Evolutionary conservation across 2,888 invertebrate genomes (phyloP), one percentile per base, ranked within the genome.

Genomic region (Tetranychus truncatus): DNA sequence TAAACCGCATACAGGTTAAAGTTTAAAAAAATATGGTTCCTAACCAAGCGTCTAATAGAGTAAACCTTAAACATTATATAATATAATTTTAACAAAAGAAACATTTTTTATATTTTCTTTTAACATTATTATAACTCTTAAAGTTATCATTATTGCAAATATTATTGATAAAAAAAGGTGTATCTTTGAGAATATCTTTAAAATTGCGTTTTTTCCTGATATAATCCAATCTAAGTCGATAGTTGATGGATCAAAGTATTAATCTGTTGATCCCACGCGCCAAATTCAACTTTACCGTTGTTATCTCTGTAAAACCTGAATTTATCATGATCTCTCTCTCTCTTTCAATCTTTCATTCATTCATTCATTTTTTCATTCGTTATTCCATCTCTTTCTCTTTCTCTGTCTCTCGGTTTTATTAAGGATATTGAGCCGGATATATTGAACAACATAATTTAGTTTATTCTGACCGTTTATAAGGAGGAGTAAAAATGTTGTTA

Each of bases 101-200:
- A 34, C 34, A 34, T 34, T 34, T 34, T 34, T 34, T 34, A 34
- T 34, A 34, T 34, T 34, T 34, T 34, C 34, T 34, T 4, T 34
- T 34, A 66, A 66, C 7, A 66, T 20, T 66, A 18, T 20, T 66
- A 18, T 66, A 9, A 20, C 66, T 66, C 18, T n/a, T n/a, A 66
- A 66, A 20, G 66, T 66, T 20, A 20, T 66, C 66, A 7, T 66
- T 15, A 6, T 9, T 18, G 11, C 18, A 7, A 20, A 66, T 20
- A 66, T 18, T 66, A 66, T 66, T 66, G 66, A 66, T 66, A 66
- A 66, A 66, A n/a, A 66, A 15, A 65, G 66, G n/a, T 65, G 66
- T 15, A 65, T n/a, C 66, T 65, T n/a, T 15, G 6, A 65, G 66
- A n/a, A 55, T 9, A 55, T 55, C 55, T 15, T 55, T 55, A 15